Evolutionary conservation across 2,113 vertebrate species (phyloP), one percentile per base, ranked within the genome.

Genomic region (Mesitornis unicolor): DNA sequence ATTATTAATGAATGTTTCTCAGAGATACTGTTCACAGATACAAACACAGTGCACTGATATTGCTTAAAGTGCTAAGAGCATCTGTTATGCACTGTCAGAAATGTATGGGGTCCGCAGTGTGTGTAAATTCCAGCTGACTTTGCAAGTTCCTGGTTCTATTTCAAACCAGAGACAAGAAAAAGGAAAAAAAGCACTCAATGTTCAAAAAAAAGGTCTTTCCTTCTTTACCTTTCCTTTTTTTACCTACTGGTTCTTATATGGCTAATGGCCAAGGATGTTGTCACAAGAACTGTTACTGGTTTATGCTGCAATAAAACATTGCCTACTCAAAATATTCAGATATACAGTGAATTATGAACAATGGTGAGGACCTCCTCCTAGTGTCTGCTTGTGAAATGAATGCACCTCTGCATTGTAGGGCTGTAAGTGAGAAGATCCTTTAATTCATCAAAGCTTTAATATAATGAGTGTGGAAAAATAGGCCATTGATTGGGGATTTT

Each of bases 171-270:
- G 38, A 43, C 3, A 73, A 78, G 20, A n/a, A 83, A 71, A 65
- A 53, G 2, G 31, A 53, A 63, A 70, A 31, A 36, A 29, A 8
- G 0, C 10, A 3, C 9, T 38, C 12, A 57, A 12, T 4, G 1
- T 9, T 25, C 3, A 1, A 59, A 61, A 47, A 45, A 28, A n/a
- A 16, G 6, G 9, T 9, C 9, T 61, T 38, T 26, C 13, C 2
- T 47, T 59, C 14, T 10, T 75, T 59, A 22, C 2, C 2, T 84
- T 78, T 60, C 12, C 4, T 29, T 90, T 87, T 89, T 29, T 71
- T 60, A 29, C 12, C 14, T 89, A 3, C 20, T 59, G 80, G 3
- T 2, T 87, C 57, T 84, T 22, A 11, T 18, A 68, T 1, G 3
- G 6, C n/a, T 64, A 56, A 38, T 59, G 38, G 33, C 13, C 20